Base-by-base conservation (phyloP, 1,140 invertebrate species). In the Sesamia nonagrioides region DNA sequence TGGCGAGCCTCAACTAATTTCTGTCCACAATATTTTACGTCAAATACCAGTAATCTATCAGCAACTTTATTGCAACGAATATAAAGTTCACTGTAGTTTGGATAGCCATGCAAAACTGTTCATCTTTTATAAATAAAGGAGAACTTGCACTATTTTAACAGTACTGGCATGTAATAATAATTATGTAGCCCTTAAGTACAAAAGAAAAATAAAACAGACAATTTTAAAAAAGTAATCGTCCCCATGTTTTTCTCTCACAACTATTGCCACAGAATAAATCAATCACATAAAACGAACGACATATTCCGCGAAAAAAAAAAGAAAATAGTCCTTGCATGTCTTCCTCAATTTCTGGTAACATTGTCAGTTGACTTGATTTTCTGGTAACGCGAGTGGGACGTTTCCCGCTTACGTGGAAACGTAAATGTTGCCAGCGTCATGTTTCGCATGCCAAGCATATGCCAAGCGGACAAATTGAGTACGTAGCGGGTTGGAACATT, bases 381-480 rank as follows among this genome's bases (percentile, higher is more conserved):
- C 66, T 60, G 50, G 84, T 82, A 84, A 82, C 80, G 71, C 76
- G 76, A 79, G 77, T 77, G 79, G 66, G 79, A 84, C 81, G 61
- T 79, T 80, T 79, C 66, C 58, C 78, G 71, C 58, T 78, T 69
- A 78, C 75, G 73, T 79, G 71, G 77, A 79, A 80, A 82, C 80
- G 82, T 78, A 84, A 86, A 86, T 81, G 83, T 84, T 83, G 80
- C 79, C 52, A 52, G 79, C 78, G 78, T 82, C 84, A 84, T 84
- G 84, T 79, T 81, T 78, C 80, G 82, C 82, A 68, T 79, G 81
- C 80, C 77, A 78, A 81, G 76, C 80, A 78, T 77, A 81, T 82
- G 79, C 83, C 82, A 80, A 76, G 58, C 69, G 48, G 81, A 79
- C 83, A 86, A 86, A 86, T 86, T 84, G 84, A 86, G 82, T 82